A percentile compares a stretch with the other conserved stretches of the same genome.
Evolutionary conservation across 2,888 invertebrate species (phyloP).

Genomic region (Oligia fasciuncula): DNA sequence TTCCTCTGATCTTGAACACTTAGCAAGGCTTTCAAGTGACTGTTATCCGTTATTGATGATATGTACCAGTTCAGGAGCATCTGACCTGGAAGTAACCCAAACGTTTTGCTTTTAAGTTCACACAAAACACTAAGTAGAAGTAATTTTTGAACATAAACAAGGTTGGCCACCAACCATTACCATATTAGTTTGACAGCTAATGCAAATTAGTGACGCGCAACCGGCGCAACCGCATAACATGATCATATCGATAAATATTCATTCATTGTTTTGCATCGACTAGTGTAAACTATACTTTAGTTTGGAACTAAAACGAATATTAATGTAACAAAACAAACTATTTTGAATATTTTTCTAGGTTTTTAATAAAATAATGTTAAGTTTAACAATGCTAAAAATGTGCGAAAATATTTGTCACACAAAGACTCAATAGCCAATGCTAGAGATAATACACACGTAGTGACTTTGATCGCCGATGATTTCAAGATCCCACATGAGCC

Average conservation of each 20-base stretch:
- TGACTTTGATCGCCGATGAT: background rate
- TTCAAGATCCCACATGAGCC: background rate
- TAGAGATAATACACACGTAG: background rate
- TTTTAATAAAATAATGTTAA: background rate
- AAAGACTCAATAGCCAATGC: background rate
- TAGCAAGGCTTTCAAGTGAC: conserved; percentile 91
- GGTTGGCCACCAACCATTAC: conserved; percentile 28
- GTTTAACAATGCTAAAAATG: background rate
- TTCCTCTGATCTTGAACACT: conserved; percentile 93
- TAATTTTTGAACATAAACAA: conserved; percentile 59
- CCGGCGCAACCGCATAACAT: background rate
- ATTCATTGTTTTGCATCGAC: conserved; percentile 9
- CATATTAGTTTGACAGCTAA: conserved; percentile 51
- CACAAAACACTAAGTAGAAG: conserved; percentile 3
- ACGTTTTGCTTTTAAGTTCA: conserved; percentile 39
- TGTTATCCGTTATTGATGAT: conserved; percentile 93
- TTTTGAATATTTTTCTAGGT: background rate
- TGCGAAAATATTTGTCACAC: background rate
- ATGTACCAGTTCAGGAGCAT: conserved; percentile 97
- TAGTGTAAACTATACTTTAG: conserved; percentile 1
- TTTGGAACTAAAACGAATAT: background rate
- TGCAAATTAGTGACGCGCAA: conserved; percentile 49
- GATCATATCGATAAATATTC: conserved; percentile 31
- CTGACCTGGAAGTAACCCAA: conserved; percentile 92
- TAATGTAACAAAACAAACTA: background rate